phyloP scores from a whole-genome alignment of 2,888 invertebrate genomes.

The Ornithoptera priamus region DNA sequence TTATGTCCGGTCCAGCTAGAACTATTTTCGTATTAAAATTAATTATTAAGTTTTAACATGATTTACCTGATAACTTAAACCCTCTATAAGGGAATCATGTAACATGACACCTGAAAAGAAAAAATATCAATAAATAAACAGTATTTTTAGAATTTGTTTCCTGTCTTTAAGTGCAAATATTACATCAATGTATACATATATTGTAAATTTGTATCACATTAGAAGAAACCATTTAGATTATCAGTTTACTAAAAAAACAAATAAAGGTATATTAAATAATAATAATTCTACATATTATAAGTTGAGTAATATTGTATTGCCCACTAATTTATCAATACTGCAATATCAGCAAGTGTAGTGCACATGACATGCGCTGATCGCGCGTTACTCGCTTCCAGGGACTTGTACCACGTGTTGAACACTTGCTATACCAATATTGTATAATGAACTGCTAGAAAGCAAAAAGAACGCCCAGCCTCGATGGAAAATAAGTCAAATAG shows the following conservation, averaged over 20 bases:
- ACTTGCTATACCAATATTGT: neutral
- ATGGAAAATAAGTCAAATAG: constrained; percentile 59
- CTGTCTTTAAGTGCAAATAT: no score
- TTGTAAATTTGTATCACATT: no score
- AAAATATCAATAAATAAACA: constrained; percentile 34
- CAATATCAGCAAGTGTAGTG: neutral
- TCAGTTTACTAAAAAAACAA: no score
- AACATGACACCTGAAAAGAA: constrained; percentile 63
- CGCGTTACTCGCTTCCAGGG: neutral
- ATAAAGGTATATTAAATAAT: neutral
- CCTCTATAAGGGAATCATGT: constrained; percentile 66
- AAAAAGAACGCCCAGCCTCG: constrained; percentile 48
- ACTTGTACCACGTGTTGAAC: neutral
- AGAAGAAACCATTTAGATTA: no score
- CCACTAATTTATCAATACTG: no score
- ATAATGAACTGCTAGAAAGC: neutral
- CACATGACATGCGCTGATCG: neutral
- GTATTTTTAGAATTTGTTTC: no score
- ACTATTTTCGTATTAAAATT: no score
- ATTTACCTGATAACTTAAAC: constrained; percentile 67
- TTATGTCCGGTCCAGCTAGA: no score
- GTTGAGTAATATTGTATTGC: no score
- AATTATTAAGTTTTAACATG: neutral
- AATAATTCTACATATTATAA: neutral
- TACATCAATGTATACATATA: no score